A percentile compares a stretch with the other conserved stretches of the same genome.
Conservation (phyloP, 2,797 vertebrate genomes). For the Crypturellus tataupa region DNA sequence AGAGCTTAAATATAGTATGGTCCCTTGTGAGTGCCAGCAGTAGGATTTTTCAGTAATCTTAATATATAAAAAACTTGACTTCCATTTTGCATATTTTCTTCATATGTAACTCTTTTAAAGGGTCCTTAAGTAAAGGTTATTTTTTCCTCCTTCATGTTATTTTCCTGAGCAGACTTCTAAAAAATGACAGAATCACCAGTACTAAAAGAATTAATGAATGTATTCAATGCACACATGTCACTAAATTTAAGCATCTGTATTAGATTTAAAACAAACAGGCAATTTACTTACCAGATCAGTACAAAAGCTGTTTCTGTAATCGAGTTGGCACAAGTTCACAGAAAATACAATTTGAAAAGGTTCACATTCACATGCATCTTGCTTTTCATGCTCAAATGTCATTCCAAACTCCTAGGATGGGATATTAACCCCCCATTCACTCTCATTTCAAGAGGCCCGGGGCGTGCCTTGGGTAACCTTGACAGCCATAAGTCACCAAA, state of each 20-base stretch:
- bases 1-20: not conserved
- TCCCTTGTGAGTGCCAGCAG: not conserved
- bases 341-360: conserved; percentile 65
- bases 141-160: conserved; percentile 10
- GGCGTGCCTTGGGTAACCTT: not conserved
- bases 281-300: conserved; percentile 63
- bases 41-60: not conserved
- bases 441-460: not conserved
- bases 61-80: not conserved
- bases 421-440: conserved; percentile 48
- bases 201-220: not conserved
- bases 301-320: conserved; percentile 54
- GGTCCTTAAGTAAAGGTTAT: not conserved
- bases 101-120: not conserved
- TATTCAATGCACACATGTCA: not conserved
- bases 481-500: not conserved
- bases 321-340: conserved; percentile 59
- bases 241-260: conserved; percentile 46
- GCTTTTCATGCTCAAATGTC: conserved; percentile 50
- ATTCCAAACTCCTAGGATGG: conserved; percentile 30
- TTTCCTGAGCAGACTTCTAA: conserved; percentile 7
- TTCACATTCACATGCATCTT: conserved; percentile 59
- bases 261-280: conserved; percentile 53
- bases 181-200: not conserved
- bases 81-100: not conserved